Evolutionary conservation across 2,113 vertebrate species (phyloP).

Genomic region (Vulpes lagopus): DNA sequence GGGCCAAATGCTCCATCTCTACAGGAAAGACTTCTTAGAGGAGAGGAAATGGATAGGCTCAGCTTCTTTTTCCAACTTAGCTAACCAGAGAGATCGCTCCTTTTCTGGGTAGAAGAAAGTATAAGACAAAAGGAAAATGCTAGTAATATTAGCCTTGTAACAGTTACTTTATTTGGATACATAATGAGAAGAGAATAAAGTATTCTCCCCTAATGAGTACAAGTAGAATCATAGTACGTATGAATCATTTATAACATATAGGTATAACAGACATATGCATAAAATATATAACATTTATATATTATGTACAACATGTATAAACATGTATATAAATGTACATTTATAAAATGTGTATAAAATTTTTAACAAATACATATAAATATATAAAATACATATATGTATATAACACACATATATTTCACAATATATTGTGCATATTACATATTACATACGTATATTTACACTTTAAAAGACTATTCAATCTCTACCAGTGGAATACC

Average conservation of each 20-base stretch:
- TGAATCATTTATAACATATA: not conserved
- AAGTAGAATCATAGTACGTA: not conserved
- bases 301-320: not conserved
- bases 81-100: not conserved
- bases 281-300: not conserved
- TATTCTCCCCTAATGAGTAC: not conserved
- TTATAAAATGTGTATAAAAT: not conserved
- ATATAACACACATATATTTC: not conserved
- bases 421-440: not conserved
- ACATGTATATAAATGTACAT: not conserved
- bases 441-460: not conserved
- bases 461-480: not conserved
- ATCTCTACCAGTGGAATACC: not conserved
- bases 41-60: not conserved
- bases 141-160: not conserved
- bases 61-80: not conserved
- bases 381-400: not conserved
- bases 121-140: not conserved
- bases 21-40: not conserved
- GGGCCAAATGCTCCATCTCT: not conserved
- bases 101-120: slow-evolving; percentile 14
- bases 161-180: not conserved
- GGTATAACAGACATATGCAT: not conserved
- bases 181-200: not conserved
- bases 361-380: not conserved